Evolutionary conservation across 2,113 vertebrate species (phyloP).

Genomic region (Ivindomyrus marchei): DNA sequence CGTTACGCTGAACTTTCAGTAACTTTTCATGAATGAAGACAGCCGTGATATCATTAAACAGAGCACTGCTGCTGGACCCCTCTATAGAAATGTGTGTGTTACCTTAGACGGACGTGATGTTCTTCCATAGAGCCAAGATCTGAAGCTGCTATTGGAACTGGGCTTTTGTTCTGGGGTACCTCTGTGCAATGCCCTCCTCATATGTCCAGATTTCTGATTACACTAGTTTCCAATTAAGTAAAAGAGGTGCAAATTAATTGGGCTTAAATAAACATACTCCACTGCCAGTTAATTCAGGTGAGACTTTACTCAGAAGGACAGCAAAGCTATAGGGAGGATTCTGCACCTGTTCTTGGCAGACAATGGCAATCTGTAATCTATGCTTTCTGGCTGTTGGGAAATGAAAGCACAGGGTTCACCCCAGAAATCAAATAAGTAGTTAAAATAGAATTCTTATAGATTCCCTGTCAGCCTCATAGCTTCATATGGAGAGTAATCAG

Average conservation of each 20-base stretch:
- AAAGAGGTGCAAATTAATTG: slow-evolving; percentile 32
- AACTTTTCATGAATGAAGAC: background rate
- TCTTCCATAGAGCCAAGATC: background rate
- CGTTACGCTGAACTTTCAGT: background rate
- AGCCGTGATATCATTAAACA: background rate
- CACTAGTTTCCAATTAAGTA: slow-evolving; percentile 25
- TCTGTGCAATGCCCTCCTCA: slow-evolving; percentile 20
- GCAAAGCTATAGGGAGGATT: background rate
- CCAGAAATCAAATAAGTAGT: background rate
- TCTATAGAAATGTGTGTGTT: background rate
- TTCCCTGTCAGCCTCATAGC: background rate
- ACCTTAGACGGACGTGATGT: background rate
- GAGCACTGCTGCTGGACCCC: background rate
- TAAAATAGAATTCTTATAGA: background rate
- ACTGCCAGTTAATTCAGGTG: slow-evolving; percentile 22
- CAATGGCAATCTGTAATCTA: background rate
- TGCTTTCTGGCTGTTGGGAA: background rate
- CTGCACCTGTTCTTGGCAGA: background rate
- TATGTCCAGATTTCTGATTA: slow-evolving; percentile 28
- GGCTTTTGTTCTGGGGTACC: slow-evolving; percentile 10
- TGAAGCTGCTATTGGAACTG: background rate
- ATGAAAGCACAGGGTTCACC: background rate
- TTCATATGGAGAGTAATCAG: background rate
- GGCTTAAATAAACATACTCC: slow-evolving; percentile 17
- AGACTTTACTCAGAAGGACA: background rate